phyloP scores from a whole-genome alignment of 2,113 vertebrate species.

The Syrrhaptes paradoxus region DNA sequence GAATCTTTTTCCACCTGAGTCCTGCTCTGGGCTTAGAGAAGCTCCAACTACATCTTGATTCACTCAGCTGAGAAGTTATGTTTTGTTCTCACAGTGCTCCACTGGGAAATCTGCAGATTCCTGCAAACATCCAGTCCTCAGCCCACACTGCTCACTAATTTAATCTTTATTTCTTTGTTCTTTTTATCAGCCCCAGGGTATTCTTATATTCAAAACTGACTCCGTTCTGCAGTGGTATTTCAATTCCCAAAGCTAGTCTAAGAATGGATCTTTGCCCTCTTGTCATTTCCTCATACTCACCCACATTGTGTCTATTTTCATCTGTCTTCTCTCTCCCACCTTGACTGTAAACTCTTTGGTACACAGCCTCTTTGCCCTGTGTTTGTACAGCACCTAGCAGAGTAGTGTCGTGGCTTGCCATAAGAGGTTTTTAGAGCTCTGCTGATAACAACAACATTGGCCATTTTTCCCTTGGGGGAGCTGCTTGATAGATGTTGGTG shows the following conservation, averaged over 20 bases:
- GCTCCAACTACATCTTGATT: neutral
- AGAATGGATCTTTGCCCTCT: neutral
- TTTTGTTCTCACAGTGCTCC: conserved; percentile 19
- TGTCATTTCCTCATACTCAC: neutral
- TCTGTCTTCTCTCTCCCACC: neutral
- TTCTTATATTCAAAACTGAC: neutral
- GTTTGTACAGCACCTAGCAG: neutral
- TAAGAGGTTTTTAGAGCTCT: neutral
- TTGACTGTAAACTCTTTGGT: neutral
- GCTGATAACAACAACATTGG: neutral
- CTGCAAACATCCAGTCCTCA: neutral
- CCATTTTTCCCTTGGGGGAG: neutral
- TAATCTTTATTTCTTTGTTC: conserved; percentile 32
- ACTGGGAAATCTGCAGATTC: conserved; percentile 41
- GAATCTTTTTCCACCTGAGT: neutral
- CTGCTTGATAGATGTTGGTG: neutral
- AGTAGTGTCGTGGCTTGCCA: neutral
- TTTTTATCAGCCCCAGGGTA: neutral
- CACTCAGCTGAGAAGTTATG: neutral
- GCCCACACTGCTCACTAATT: neutral
- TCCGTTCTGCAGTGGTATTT: neutral
- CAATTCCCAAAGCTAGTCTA: neutral
- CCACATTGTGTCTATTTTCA: neutral
- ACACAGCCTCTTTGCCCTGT: neutral
- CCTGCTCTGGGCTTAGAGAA: neutral